phyloP scores from a whole-genome alignment of 2,797 vertebrate genomes.

The Perodicticus potto region DNA sequence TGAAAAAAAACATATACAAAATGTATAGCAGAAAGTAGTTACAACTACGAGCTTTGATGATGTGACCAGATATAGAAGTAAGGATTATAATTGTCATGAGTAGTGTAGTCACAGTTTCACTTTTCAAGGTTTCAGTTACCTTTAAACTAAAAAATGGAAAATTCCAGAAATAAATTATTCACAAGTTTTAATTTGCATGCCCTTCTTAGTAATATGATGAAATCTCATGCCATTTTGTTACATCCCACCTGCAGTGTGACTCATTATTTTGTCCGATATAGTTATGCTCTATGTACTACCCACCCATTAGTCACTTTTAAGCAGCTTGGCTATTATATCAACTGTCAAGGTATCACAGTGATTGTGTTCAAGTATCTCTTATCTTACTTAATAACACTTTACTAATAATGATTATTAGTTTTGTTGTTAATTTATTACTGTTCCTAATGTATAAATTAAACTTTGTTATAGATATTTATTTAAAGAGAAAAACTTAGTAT shows the following conservation, averaged over 20 bases:
- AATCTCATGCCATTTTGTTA: background rate
- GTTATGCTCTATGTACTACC: background rate
- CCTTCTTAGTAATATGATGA: background rate
- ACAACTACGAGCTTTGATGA: background rate
- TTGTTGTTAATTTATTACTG: background rate
- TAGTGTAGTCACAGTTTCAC: background rate
- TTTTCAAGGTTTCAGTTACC: background rate
- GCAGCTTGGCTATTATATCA: background rate
- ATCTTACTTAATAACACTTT: background rate
- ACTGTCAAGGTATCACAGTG: background rate
- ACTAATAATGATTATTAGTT: background rate
- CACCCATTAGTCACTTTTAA: background rate
- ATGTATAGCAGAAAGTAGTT: background rate
- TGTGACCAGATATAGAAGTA: background rate
- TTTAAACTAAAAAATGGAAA: background rate
- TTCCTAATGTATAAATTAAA: background rate
- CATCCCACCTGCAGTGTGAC: background rate
- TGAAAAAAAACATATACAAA: background rate
- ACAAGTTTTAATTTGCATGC: background rate
- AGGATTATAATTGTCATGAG: background rate
- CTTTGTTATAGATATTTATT: background rate
- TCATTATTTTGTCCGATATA: background rate
- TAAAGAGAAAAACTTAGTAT: background rate
- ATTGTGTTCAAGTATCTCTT: background rate
- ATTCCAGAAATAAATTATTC: background rate